Evolutionary conservation across 2,113 vertebrate species (phyloP), one percentile per base, ranked within the genome.

Genomic region (Heliornis fulica): DNA sequence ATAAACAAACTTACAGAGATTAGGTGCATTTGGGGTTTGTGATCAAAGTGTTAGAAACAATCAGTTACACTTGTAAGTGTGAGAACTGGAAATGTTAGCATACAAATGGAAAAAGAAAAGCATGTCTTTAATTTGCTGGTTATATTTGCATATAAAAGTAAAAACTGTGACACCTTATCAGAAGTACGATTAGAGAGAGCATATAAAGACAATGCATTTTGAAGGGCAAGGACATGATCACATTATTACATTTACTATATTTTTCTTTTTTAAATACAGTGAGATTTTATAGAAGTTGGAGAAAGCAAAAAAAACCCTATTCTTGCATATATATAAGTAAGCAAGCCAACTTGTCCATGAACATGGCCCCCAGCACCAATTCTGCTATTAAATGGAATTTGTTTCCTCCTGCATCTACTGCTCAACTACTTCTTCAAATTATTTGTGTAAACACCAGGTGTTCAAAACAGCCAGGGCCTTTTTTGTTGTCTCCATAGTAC

Each of bases 1-100:
- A 83, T 53, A 95, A 96, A 75, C 41, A 87, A 84, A 70, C 29
- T 84, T 90, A 90, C 4, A 36, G 79, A 79, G 72, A 94, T 83
- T 78, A 97, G 38, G 28, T 17, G 29, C 13, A 19, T 72, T 92
- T 94, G 66, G 79, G 87, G 61, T 79, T 70, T 78, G 71, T 86
- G 89, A 95, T 86, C 86, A 94, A 95, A 96, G 76, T 59, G 50
- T 74, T 82, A 72, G 63, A 95, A 96, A 90, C 59, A 95, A 95
- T 74, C 22, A 68, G 36, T 66, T 94, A 94, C 21, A 20, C 34
- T 65, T 84, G 21, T 59, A 95, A 97, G 34, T 60, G 63, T 85
- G 54, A 91, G 94, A 97, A 93, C 56, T 63, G 93, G 88, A 88
- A 95, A 94, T 63, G 38, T 32, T 74, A 56, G 51, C 85, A 83